A percentile compares a stretch with the other conserved stretches of the same genome.
Evolutionary conservation across 35 echinoderm and acorn worm genomes (phyloP).

Genomic region (Heliocidaris tuberculata): DNA sequence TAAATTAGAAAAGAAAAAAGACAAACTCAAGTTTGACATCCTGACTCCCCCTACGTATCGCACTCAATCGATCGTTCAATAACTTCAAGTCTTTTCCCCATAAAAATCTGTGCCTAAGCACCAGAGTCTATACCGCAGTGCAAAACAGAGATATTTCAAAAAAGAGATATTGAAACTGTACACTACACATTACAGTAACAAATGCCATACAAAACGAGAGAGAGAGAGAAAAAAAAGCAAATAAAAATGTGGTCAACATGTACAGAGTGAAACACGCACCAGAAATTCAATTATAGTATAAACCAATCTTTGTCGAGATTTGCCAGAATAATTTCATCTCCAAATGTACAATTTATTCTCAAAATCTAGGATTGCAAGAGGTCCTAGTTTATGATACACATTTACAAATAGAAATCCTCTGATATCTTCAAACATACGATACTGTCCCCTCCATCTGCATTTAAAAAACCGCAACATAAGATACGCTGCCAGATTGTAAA

Average conservation of each 20-base stretch:
- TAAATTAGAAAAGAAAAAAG: not conserved
- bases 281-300: not conserved
- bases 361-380: not conserved
- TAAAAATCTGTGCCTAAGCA: not conserved
- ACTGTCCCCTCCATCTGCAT: not conserved
- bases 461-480: not conserved
- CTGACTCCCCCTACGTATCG: not conserved
- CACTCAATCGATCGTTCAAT: not conserved
- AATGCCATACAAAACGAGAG: constrained; percentile 16
- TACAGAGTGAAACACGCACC: not conserved
- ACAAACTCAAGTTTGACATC: not conserved
- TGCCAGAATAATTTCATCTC: constrained; percentile 2
- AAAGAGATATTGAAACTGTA: constrained; percentile 25
- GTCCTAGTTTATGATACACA: constrained; percentile 3
- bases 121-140: constrained; percentile 16
- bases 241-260: not conserved
- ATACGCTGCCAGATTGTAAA: not conserved
- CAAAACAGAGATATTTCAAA: not conserved
- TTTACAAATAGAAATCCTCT: constrained; percentile 8
- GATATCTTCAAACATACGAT: not conserved
- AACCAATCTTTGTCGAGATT: not conserved
- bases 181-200: constrained; percentile 20
- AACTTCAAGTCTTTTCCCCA: not conserved
- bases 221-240: not conserved
- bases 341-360: constrained; percentile 18